Conservation (phyloP, 2,797 vertebrate species). For the Rhinogobio ventralis region DNA sequence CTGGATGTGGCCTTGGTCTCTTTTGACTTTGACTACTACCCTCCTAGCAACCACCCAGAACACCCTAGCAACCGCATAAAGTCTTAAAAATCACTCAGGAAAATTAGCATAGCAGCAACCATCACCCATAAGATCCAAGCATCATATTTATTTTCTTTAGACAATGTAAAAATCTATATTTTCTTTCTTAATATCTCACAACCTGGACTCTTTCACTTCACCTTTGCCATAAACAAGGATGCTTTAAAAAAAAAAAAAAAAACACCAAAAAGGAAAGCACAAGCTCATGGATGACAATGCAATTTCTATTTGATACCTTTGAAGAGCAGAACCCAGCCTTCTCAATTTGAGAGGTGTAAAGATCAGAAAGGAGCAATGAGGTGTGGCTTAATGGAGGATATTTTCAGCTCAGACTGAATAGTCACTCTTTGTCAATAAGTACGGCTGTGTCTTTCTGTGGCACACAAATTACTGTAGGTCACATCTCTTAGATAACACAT, state of each 20-base stretch:
- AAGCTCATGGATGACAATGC: background rate
- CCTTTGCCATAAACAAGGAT: background rate
- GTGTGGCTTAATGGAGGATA: conserved; percentile 2
- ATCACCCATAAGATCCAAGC: background rate
- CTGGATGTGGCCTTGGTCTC: too few relatives aligned
- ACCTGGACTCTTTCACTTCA: background rate
- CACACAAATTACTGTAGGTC: conserved; percentile 35
- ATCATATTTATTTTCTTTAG: background rate
- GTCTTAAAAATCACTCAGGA: background rate
- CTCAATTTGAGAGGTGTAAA: background rate
- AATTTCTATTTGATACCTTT: background rate
- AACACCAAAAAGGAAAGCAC: background rate
- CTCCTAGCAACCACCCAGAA: background rate
- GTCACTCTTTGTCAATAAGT: conserved; percentile 29
- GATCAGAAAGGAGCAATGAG: conserved; percentile 17
- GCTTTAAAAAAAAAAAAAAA: background rate
- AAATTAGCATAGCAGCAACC: background rate
- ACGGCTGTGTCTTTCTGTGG: conserved; percentile 30
- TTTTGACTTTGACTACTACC: background rate
- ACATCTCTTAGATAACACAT: conserved; percentile 50
- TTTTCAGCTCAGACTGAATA: conserved; percentile 13
- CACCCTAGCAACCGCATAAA: too few relatives aligned
- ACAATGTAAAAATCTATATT: background rate
- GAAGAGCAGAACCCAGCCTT: conserved; percentile 14
- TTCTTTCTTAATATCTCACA: background rate